Percentiles rank a stretch among this genome's conserved stretches.
phyloP scores from a whole-genome alignment of 2,888 invertebrate species.

The Andrena camellia region DNA sequence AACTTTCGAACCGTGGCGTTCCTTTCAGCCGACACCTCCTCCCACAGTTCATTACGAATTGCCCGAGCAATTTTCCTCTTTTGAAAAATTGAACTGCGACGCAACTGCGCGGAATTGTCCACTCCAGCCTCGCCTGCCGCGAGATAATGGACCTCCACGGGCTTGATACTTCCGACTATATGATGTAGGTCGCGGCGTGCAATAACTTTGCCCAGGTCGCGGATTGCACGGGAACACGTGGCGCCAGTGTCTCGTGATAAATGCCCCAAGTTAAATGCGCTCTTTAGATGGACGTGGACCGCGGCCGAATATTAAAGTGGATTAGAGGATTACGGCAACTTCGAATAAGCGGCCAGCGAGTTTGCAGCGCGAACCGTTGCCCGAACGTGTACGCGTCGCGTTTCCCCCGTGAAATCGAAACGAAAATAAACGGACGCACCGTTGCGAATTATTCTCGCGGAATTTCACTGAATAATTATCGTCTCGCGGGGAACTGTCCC shows the following conservation, averaged over 20 bases:
- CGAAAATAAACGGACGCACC: neutral
- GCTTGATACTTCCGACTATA: slow-evolving; percentile 34
- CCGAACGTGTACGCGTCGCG: neutral
- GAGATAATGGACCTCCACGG: slow-evolving; percentile 33
- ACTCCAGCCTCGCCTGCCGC: slow-evolving; percentile 18
- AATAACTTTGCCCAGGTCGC: slow-evolving; percentile 48
- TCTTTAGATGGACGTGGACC: slow-evolving; percentile 10
- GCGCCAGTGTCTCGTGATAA: slow-evolving; percentile 29
- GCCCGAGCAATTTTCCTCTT: slow-evolving; percentile 3
- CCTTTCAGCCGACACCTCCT: neutral
- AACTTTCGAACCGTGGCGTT: neutral
- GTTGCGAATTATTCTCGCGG: neutral
- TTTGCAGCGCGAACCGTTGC: neutral
- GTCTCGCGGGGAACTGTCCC: neutral
- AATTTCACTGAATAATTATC: neutral
- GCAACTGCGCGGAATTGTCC: slow-evolving; percentile 9
- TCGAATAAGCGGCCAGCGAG: neutral
- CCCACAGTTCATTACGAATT: neutral
- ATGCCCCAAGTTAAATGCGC: slow-evolving; percentile 38
- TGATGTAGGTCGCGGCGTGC: slow-evolving; percentile 40
- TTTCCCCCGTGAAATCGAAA: neutral
- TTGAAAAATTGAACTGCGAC: slow-evolving; percentile 32
- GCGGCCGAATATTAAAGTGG: slow-evolving; percentile 34
- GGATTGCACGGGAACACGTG: slow-evolving; percentile 31
- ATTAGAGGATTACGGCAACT: slow-evolving; percentile 21